Evolutionary conservation across 2,113 vertebrate species (phyloP), one percentile per base, ranked within the genome.

Genomic region (Labeo rohita): DNA sequence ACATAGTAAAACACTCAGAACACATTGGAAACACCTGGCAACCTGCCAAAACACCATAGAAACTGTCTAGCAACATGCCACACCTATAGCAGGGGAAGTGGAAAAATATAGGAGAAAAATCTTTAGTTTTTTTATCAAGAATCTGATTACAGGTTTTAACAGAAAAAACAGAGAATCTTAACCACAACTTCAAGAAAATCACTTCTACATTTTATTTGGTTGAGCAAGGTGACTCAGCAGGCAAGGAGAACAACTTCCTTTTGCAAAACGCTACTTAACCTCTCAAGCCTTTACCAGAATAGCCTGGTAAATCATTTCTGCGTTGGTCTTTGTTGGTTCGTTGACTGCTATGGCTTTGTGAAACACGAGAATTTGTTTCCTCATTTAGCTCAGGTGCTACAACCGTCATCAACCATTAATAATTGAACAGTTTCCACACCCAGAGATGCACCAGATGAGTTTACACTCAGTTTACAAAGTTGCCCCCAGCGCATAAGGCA

Each of bases 371-470:
- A 56, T 23, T 39, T 54, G 54, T 47, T 61, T 80, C 88, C 65
- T 89, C 86, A 89, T 89, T 87, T 84, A 72, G 47, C 80, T 79
- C 73, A 81, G 88, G 70, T 89, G 21, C n/a, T 80, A 54, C 75
- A 59, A 65, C 34, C 83, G 86, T 85, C 88, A 89, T 88, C 89
- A 82, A 77, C 88, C 89, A 85, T 92, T 76, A 73, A 65, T 78
- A 85, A 39, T 90, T 93, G 13, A 93, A 92, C 86, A 90, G 92
- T 92, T 92, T 86, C 92, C 59, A 86, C 82, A 87, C 63, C n/a
- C 13, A 47, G 59, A 70, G 63, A 85, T 85, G 70, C 45, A 34
- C 23, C 72, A 63, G 39, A 79, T 73, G 21, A 8, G 15, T 61
- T 82, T 70, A 28, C 23, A 68, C 52, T 87, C 49, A 45, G 52